These are phyloP conservation scores for Elachura formosa DNA, from an alignment of 2,113 vertebrate genomes.

Conservation along the genomic window DNA sequence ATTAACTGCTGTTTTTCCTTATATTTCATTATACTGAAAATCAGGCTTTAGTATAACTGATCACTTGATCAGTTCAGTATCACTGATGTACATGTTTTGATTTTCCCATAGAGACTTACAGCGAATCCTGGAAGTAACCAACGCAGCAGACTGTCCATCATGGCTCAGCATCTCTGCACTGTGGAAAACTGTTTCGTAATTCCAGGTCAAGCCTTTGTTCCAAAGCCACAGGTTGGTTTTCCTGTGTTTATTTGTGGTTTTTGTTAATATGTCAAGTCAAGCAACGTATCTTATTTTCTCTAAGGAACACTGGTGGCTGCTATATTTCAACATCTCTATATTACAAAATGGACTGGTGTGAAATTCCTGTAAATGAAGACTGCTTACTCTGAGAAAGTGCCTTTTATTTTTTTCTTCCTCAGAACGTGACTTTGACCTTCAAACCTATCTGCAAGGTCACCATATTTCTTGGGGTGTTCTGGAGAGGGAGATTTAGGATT, in stretches of 20 bases:
- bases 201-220: conserved; percentile 89
- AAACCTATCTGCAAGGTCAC: neutral
- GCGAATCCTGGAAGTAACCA: conserved; percentile 82
- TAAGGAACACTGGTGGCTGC: neutral
- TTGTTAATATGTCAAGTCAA: neutral
- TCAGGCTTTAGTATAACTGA: neutral
- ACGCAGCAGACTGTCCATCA: conserved; percentile 89
- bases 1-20: neutral
- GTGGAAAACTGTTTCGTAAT: conserved; percentile 85
- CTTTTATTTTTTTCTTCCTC: neutral
- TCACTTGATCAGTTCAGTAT: neutral
- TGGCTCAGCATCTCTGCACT: conserved; percentile 89
- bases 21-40: neutral
- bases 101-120: conserved; percentile 78
- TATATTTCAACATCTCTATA: neutral
- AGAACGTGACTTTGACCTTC: neutral
- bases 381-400: neutral
- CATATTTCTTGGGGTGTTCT: neutral
- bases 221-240: conserved; percentile 86
- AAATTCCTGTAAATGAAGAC: neutral
- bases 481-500: neutral
- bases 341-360: neutral
- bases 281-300: neutral
- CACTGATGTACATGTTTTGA: neutral
- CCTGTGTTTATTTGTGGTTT: neutral